phyloP scores from a whole-genome alignment of 2,113 vertebrate species.

The Mastomys natalensis region DNA sequence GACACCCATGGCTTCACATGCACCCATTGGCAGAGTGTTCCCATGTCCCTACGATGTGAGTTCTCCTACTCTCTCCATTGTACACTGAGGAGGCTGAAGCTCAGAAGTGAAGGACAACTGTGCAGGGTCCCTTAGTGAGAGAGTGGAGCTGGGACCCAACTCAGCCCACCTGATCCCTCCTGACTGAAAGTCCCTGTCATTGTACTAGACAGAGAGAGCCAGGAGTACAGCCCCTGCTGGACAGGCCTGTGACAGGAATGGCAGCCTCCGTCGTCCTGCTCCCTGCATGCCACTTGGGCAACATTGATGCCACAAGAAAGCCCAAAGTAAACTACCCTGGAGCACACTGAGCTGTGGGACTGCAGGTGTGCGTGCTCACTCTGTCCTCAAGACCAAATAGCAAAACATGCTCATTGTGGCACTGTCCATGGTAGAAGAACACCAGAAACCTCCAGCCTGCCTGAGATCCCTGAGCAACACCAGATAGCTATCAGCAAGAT shows the following conservation, averaged over 20 bases:
- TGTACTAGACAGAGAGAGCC: background rate
- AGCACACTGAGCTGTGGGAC: background rate
- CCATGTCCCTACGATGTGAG: background rate
- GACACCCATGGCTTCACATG: background rate
- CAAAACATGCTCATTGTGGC: background rate
- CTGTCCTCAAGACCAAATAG: background rate
- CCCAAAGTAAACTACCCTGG: background rate
- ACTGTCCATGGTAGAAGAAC: background rate
- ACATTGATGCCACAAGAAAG: background rate
- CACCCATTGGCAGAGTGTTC: background rate
- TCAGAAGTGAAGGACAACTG: background rate
- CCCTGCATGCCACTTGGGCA: background rate
- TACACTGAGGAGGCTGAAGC: conserved; percentile 23
- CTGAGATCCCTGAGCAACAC: background rate
- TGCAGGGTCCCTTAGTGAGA: background rate
- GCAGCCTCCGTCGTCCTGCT: background rate
- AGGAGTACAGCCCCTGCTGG: background rate
- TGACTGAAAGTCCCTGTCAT: background rate
- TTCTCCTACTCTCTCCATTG: background rate
- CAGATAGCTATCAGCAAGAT: background rate
- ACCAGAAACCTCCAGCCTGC: background rate
- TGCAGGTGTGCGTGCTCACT: too few species aligned
- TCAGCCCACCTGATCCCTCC: background rate
- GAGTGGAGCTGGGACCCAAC: background rate
- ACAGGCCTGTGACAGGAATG: background rate